Conservation (phyloP, 2,797 vertebrate species). For the Lates japonicus region DNA sequence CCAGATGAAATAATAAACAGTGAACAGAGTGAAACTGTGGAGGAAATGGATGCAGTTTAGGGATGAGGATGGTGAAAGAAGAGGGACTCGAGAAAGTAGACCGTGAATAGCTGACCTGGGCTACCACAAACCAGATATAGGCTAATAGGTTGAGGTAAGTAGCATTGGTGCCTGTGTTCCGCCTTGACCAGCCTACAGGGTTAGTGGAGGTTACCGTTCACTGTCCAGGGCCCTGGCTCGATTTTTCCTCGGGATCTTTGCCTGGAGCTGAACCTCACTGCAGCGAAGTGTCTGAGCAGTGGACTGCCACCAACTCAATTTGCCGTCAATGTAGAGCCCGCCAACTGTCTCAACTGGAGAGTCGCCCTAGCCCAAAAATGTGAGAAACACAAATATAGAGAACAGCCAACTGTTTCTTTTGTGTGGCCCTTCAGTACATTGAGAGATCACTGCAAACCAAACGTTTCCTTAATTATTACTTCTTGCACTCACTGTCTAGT, state of each 20-base stretch:
- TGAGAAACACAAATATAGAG: not conserved
- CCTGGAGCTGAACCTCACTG: slow-evolving; percentile 70
- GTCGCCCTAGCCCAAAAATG: not conserved
- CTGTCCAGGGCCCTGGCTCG: slow-evolving; percentile 58
- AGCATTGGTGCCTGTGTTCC: slow-evolving; percentile 38
- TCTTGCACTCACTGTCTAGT: slow-evolving; percentile 58
- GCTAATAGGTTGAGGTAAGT: slow-evolving; percentile 56
- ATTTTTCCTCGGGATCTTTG: slow-evolving; percentile 74
- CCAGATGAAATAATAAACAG: slow-evolving; percentile 62
- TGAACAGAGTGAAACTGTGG: slow-evolving; percentile 32
- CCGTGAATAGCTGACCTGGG: slow-evolving; percentile 51
- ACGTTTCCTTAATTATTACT: not conserved
- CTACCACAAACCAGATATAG: slow-evolving; percentile 48
- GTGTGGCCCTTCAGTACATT: not conserved
- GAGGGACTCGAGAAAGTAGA: slow-evolving; percentile 41
- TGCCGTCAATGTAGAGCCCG: slow-evolving; percentile 57
- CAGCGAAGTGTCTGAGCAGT: slow-evolving; percentile 71
- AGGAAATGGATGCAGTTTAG: slow-evolving; percentile 10
- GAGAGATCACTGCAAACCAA: not conserved
- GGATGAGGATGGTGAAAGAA: slow-evolving; percentile 37
- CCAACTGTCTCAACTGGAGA: slow-evolving; percentile 3
- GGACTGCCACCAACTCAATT: slow-evolving; percentile 70
- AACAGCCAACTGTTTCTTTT: not conserved
- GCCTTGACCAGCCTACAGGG: slow-evolving; percentile 60
- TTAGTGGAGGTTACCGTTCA: slow-evolving; percentile 73